phyloP scores from a whole-genome alignment of 2,113 vertebrate species.

The Camelus bactrianus region DNA sequence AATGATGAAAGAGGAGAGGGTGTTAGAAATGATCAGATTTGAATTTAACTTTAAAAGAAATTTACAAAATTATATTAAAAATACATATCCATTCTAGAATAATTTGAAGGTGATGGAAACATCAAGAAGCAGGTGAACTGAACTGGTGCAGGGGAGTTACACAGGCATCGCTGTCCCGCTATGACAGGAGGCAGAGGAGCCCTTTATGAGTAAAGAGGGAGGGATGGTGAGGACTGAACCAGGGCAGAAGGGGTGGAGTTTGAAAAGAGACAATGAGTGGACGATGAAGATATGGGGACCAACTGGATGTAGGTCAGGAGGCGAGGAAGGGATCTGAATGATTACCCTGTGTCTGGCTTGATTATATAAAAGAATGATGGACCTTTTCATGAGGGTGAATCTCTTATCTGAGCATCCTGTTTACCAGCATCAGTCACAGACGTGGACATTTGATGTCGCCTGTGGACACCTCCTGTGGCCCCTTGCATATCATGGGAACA shows the following conservation, averaged over 20 bases:
- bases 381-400: background rate
- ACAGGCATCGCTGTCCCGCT: background rate
- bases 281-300: background rate
- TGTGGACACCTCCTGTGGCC: background rate
- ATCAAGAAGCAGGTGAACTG: background rate
- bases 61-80: background rate
- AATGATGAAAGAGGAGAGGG: background rate
- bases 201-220: background rate
- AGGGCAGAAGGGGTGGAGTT: background rate
- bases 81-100: background rate
- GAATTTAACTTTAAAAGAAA: background rate
- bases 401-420: background rate
- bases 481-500: background rate
- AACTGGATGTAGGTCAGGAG: background rate
- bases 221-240: background rate
- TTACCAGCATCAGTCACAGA: background rate
- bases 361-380: background rate
- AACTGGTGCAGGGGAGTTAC: no score
- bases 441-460: background rate
- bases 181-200: background rate
- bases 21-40: background rate
- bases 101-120: background rate
- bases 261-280: background rate
- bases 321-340: background rate
- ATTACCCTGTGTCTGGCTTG: background rate